Evolutionary conservation across 2,888 invertebrate species (phyloP), one percentile per base, ranked within the genome.

Genomic region (Eupithecia vulgata): DNA sequence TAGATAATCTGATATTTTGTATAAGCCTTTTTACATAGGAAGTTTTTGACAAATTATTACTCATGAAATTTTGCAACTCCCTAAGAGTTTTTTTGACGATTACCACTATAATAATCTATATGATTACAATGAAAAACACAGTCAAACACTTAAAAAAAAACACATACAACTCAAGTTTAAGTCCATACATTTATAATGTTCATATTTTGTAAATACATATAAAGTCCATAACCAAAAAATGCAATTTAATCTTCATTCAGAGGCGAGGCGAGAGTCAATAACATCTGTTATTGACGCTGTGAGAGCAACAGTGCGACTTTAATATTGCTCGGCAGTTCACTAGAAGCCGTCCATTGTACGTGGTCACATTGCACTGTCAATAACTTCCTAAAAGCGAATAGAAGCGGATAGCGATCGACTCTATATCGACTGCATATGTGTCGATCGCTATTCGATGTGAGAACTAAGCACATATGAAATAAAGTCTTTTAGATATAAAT

Each of bases 331-430:
- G 61, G 15, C 7, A 61, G 61, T 34, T 17, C 34, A 61, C 30
- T 61, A 59, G 64, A 68, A 66, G 52, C 68, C 67, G 75, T 71
- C 69, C 15, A 65, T 48, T 48, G 70, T 72, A 75, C 75, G 75
- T 73, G 77, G 61, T 70, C 66, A 52, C 68, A 71, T 71, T 73
- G 45, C 68, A 71, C 73, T 73, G 45, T 42, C 68, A 73, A 77
- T 73, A 70, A 61, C 17, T 34, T 61, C 34, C 34, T 17, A 34
- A 61, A 34, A 61, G 57, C 21, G 13, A 5, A 57, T 57, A 25
- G 57, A 52, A 21, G 21, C 5, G 57, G 10, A 52, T 48, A 52
- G 52, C 21, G 13, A 57, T 57, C 57, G 57, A 25, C 21, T 57
- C 21, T 21, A 13, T 5, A 57, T 57, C 13, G 21, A 21, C 21